Base-by-base conservation (phyloP, 2,797 vertebrate species). In the Chaunax sp. region DNA sequence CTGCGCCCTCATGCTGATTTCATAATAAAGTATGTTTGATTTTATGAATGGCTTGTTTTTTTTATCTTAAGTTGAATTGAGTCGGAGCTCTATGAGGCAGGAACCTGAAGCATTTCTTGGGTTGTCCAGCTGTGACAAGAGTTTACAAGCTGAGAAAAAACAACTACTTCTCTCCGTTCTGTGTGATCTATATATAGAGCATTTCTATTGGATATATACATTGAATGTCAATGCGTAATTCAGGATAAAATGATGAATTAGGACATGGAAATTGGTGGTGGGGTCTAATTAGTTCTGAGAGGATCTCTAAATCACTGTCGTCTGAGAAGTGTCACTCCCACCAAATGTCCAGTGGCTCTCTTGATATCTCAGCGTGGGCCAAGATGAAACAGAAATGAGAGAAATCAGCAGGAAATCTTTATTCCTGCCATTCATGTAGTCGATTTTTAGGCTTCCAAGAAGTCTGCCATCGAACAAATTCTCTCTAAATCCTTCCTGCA, bases 221-320 rank as follows among this genome's bases (percentile, higher is more conserved):
- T 22, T 46, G 20, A 49, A 15, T 67, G 73, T 78, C 45, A 40
- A 73, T 80, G 64, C 58, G 81, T 89, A 87, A 86, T 75, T 81
- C 69, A 82, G 66, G 57, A 37, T 56, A 72, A 69, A 78, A 40
- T 46, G 69, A 87, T 82, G 40, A 90, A 85, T 80, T 83, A 16
- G 75, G 71, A 53, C 54, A 74, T 58, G 5, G 19, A 83, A 63
- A 81, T 76, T 73, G 69, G 81, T 80, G 69, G 41, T 77, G 45
- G 77, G 70, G 51, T 52, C 70, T 84, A 85, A 87, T 87, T 79
- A 83, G 52, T 80, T 82, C 56, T 76, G 59, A 84, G 75, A 86
- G 65, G 72, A 79, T 63, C 61, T 83, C 68, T 84, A 82, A 71
- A 87, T 90, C 76, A 78, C 61, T 87, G 80, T 90, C 82, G 75